Percentiles rank a stretch among this genome's conserved stretches.
phyloP scores from a whole-genome alignment of 2,113 vertebrate species.

The Puntigrus tetrazona region DNA sequence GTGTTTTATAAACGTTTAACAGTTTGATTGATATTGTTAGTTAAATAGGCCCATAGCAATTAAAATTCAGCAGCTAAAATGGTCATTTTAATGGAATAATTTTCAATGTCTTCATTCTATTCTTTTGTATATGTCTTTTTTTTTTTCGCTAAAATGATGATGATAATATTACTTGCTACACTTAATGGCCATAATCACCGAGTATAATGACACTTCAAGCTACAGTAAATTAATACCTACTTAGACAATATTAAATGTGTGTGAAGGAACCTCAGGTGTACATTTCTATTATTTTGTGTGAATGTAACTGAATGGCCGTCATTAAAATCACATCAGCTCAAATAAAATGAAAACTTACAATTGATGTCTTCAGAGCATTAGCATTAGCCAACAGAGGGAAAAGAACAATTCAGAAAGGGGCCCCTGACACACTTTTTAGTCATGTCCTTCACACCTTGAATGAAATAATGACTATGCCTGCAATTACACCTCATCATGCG shows the following conservation, averaged over 20 bases:
- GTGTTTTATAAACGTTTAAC: not conserved
- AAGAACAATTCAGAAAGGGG: slow-evolving; percentile 14
- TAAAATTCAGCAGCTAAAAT: not conserved
- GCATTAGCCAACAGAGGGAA: slow-evolving; percentile 1
- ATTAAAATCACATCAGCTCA: slow-evolving; percentile 45
- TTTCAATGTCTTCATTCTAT: not conserved
- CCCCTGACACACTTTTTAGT: slow-evolving; percentile 6
- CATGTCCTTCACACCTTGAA: slow-evolving; percentile 31
- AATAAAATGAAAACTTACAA: slow-evolving; percentile 25
- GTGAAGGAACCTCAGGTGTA: slow-evolving; percentile 31
- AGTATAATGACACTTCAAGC: slow-evolving; percentile 21
- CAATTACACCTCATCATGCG: slow-evolving; percentile 2
- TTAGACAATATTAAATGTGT: slow-evolving; percentile 9
- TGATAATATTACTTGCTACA: slow-evolving; percentile 11
- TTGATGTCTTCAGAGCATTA: slow-evolving; percentile 3
- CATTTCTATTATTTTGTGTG: slow-evolving; percentile 13
- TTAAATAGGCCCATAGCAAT: not conserved
- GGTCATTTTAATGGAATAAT: not conserved
- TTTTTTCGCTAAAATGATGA: not conserved
- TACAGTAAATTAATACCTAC: slow-evolving; percentile 12
- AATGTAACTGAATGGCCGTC: slow-evolving; percentile 5
- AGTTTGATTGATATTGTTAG: not conserved
- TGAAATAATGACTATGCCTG: slow-evolving; percentile 6
- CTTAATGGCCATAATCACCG: slow-evolving; percentile 10
- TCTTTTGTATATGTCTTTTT: not conserved